These are phyloP conservation scores for Formica selysi DNA, from an alignment of 1,140 invertebrate species.

Conservation along the genomic window DNA sequence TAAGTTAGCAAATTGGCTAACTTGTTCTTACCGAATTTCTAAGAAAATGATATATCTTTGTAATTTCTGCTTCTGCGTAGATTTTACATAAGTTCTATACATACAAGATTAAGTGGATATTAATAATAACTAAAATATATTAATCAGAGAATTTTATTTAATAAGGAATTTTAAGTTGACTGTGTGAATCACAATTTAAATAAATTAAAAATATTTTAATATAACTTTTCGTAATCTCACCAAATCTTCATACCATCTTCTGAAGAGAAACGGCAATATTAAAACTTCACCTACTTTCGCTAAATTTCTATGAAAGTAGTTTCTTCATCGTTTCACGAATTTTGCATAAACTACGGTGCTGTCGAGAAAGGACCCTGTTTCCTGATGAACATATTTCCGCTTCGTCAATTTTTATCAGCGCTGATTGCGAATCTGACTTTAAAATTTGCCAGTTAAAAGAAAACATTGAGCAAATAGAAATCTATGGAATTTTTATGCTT, in stretches of 20 bases:
- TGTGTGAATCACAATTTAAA: background rate
- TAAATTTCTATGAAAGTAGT: slow-evolving; percentile 39
- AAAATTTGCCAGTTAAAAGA: slow-evolving; percentile 31
- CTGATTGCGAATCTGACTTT: slow-evolving; percentile 58
- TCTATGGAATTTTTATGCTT: slow-evolving; percentile 44
- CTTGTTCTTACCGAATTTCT: background rate
- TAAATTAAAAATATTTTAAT: slow-evolving; percentile 1
- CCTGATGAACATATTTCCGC: slow-evolving; percentile 51
- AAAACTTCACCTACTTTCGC: slow-evolving; percentile 18
- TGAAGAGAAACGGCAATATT: background rate
- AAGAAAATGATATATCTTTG: background rate
- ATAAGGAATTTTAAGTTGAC: background rate
- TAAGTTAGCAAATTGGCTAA: background rate
- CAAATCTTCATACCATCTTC: background rate
- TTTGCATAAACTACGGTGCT: slow-evolving; percentile 30
- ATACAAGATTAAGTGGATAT: background rate
- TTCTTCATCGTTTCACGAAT: slow-evolving; percentile 8
- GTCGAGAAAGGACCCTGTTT: background rate
- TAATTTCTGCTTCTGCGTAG: background rate
- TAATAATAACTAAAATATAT: slow-evolving; percentile 1
- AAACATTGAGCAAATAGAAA: slow-evolving; percentile 49
- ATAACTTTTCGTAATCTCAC: background rate
- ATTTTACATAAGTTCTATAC: background rate
- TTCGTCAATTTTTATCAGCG: slow-evolving; percentile 25
- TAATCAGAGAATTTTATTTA: slow-evolving; percentile 13